Evolutionary conservation across 1,140 invertebrate genomes (phyloP), one percentile per base, ranked within the genome.

Genomic region (Conopomorpha cramerella): DNA sequence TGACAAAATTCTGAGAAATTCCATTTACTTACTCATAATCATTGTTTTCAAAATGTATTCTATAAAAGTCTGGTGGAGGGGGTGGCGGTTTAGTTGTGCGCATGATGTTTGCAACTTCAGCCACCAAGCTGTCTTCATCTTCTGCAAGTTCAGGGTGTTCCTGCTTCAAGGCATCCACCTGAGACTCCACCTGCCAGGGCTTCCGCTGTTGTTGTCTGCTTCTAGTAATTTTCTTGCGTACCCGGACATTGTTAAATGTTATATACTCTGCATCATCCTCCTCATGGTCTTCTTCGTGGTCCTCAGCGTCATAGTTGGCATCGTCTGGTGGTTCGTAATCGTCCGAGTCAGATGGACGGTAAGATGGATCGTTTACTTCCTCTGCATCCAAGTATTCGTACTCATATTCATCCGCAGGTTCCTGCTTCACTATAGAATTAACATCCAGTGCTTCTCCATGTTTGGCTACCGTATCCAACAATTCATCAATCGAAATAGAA

Each of bases 41-140:
- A n/a, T n/a, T n/a, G 47, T 53, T 57, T 13, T 49, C 48, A 13
- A 49, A 55, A 45, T 63, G 56, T 39, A 61, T 49, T 2, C 56
- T 37, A 50, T 40, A 70, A 37, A 49, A 61, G 17, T 63, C 58
- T 15, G 36, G 30, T 2, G 68, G 68, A 6, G 48, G 51, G 11
- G 42, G 38, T 1, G 65, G 64, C 7, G 46, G 41, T 25, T 68
- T 64, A 0, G 51, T 36, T 17, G 34, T 41, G 29, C 48, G 52
- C 68, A 71, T 73, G 3, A 73, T 55, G 19, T 55, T 49, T 7
- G 50, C 48, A 1, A 71, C 34, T 11, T 51, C 47, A 12, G 49
- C 46, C 6, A 67, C 38, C 1, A 71, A 37, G 3, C 51, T 31
- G 8, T 62, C 47, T 8, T 43, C 34, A 42, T 65, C 45, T 1